Conservation (phyloP, 2,113 vertebrate genomes). For the Heliornis fulica region DNA sequence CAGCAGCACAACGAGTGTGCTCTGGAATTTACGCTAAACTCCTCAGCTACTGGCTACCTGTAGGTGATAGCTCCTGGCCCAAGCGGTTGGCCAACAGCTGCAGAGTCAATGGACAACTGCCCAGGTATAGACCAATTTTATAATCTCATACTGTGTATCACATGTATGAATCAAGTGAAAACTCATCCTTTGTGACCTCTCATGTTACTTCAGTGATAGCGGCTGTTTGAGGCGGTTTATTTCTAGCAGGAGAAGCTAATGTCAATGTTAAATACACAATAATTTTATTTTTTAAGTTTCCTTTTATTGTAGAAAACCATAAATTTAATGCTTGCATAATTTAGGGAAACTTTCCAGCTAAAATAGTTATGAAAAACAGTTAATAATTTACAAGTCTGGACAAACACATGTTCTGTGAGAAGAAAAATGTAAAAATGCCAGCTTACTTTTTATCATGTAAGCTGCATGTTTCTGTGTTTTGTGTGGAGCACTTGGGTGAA, state of each 20-base stretch:
- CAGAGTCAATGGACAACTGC: too few relatives aligned
- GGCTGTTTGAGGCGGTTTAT: neutral
- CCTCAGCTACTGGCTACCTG: accelerated
- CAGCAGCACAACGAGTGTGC: neutral
- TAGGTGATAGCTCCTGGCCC: neutral
- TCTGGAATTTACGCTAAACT: accelerated
- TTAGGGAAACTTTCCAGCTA: neutral
- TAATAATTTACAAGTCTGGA: neutral
- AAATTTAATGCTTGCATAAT: neutral
- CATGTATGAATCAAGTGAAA: neutral
- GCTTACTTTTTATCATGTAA: neutral
- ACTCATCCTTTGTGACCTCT: neutral
- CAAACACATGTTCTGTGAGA: neutral
- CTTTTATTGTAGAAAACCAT: neutral
- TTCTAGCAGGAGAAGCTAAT: neutral
- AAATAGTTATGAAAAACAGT: neutral
- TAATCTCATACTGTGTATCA: accelerated
- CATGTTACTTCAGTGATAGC: neutral
- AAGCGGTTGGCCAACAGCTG: accelerated
- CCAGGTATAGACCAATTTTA: too few relatives aligned
- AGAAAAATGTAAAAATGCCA: neutral
- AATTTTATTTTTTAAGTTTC: neutral
- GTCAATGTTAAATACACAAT: neutral
- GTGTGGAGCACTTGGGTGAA: neutral
- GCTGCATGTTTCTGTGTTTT: neutral